A percentile compares a stretch with the other conserved stretches of the same genome.
These are phyloP conservation scores for Rotaria sp. DNA, from an alignment of 2,888 invertebrate species.

Conservation along the genomic window DNA sequence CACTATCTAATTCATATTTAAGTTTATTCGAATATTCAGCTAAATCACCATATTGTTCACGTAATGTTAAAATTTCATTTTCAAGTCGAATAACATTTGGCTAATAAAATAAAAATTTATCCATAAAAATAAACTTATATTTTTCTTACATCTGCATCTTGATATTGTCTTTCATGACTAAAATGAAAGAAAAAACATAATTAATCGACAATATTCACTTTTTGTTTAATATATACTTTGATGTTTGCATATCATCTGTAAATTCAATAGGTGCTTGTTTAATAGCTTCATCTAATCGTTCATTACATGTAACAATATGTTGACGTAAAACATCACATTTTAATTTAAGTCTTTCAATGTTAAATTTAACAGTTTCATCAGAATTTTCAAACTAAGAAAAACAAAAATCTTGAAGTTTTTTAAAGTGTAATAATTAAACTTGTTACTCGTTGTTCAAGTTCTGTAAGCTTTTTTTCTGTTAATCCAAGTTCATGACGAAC, in stretches of 20 bases:
- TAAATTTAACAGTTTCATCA: slow-evolving; percentile 11
- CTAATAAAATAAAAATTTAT: neutral
- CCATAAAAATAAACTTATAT: neutral
- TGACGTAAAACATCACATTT: slow-evolving; percentile 28
- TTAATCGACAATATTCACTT: neutral
- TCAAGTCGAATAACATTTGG: neutral
- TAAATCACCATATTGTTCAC: slow-evolving; percentile 17
- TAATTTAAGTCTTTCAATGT: slow-evolving; percentile 16
- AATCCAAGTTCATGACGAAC: neutral
- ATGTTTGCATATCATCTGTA: neutral
- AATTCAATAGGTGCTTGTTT: neutral
- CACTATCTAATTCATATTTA: neutral
- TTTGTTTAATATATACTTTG: neutral
- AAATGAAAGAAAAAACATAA: neutral
- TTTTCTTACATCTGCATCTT: neutral
- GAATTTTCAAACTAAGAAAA: neutral
- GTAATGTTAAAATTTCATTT: slow-evolving; percentile 1
- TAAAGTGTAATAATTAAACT: neutral
- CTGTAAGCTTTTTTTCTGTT: neutral
- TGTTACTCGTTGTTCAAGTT: neutral
- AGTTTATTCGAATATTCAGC: neutral
- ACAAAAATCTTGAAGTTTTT: neutral
- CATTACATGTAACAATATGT: neutral
- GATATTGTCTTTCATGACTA: neutral
- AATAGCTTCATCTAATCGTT: neutral